phyloP scores from a whole-genome alignment of 2,797 vertebrate genomes.

The Eurystomus glaucurus region DNA sequence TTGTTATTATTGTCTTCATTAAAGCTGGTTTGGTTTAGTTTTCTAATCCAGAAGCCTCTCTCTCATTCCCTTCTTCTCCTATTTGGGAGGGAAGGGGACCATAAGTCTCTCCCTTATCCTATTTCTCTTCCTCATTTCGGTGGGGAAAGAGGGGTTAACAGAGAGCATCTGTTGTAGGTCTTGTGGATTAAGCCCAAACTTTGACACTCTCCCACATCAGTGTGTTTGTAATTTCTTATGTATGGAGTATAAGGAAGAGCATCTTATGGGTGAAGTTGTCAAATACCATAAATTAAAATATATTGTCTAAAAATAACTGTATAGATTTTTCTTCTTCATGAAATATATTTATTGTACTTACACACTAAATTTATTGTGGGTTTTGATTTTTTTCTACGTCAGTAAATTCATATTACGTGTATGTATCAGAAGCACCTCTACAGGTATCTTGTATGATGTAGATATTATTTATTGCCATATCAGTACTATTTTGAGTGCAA shows the following conservation, averaged over 20 bases:
- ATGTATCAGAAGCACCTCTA: conserved; percentile 8
- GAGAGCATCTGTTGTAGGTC: no score
- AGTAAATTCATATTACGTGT: conserved; percentile 30
- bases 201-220: neutral
- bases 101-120: no score
- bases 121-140: no score
- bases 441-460: neutral
- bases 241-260: neutral
- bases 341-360: neutral
- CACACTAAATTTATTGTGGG: neutral
- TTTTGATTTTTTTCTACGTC: neutral
- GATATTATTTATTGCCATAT: conserved; percentile 60
- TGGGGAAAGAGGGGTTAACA: no score
- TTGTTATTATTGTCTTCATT: no score
- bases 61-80: no score
- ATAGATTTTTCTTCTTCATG: neutral
- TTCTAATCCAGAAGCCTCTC: no score
- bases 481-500: neutral
- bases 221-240: neutral
- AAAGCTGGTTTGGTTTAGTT: no score
- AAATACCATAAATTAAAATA: conserved; percentile 27
- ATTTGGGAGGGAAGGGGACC: no score
- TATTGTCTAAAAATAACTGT: conserved; percentile 6
- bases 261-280: neutral
- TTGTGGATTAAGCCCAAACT: no score